Percentiles rank a stretch among this genome's conserved stretches.
Evolutionary conservation across 2,113 vertebrate genomes (phyloP).

Genomic region (Dolichotis patagonum): DNA sequence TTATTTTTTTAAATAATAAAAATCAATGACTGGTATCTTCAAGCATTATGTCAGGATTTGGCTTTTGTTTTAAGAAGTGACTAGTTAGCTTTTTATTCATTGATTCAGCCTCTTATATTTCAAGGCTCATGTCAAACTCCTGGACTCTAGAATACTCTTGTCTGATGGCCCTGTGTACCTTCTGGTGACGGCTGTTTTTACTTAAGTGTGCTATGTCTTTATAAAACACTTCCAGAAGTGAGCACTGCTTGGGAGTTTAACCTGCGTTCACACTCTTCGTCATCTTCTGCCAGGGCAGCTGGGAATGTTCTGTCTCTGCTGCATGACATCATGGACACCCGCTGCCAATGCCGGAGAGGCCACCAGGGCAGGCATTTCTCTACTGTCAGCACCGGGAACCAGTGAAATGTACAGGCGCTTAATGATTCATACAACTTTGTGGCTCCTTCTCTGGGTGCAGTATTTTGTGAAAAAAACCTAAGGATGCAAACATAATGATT

Average conservation of each 20-base stretch:
- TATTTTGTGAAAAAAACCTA: constrained; percentile 28
- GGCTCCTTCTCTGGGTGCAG: neutral
- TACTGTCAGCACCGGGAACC: constrained; percentile 55
- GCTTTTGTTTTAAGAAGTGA: constrained; percentile 80
- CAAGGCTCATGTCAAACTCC: constrained; percentile 65
- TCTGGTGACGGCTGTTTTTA: constrained; percentile 37
- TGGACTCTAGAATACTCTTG: constrained; percentile 66
- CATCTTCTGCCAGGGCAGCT: constrained; percentile 50
- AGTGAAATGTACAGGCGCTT: neutral
- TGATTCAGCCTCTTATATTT: constrained; percentile 74
- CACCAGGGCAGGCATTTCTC: constrained; percentile 4
- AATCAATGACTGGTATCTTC: constrained; percentile 68
- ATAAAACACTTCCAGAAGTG: constrained; percentile 51
- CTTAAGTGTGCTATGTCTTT: neutral
- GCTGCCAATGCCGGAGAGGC: constrained; percentile 66
- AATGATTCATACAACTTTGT: neutral
- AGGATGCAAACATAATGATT: neutral
- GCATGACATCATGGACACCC: constrained; percentile 48
- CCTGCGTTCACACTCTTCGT: neutral
- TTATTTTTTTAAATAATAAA: constrained; percentile 62
- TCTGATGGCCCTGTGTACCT: constrained; percentile 44
- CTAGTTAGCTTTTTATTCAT: constrained; percentile 79
- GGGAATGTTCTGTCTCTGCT: constrained; percentile 59
- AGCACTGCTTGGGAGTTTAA: neutral
- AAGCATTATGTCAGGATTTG: constrained; percentile 75